Percentiles rank a stretch among this genome's conserved stretches.
Evolutionary conservation across 2,888 invertebrate species (phyloP).

Genomic region (Petrolisthes manimaculis): DNA sequence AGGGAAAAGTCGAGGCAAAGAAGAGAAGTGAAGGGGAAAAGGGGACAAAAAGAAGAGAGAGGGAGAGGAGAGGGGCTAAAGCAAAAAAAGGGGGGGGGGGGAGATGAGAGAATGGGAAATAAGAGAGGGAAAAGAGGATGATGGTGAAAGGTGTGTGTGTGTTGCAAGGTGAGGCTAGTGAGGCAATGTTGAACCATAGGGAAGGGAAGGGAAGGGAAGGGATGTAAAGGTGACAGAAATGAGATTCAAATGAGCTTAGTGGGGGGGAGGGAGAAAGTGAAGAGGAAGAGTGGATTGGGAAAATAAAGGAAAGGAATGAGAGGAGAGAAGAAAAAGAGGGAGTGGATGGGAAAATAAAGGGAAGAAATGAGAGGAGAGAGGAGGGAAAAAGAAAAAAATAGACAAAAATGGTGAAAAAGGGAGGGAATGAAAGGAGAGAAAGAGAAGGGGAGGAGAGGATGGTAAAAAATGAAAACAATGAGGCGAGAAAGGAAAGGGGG

Average conservation of each 20-base stretch:
- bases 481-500: neutral
- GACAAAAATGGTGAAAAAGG: neutral
- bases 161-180: too few species aligned
- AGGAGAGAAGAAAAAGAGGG: neutral
- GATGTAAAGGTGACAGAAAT: too few species aligned
- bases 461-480: neutral
- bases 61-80: neutral
- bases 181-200: too few species aligned
- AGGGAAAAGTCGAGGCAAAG: too few species aligned
- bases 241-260: too few species aligned
- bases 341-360: neutral
- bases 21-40: neutral
- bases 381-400: neutral
- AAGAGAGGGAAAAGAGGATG: neutral
- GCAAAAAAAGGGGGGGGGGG: neutral
- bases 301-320: neutral
- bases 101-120: neutral
- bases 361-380: neutral
- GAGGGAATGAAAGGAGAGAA: neutral
- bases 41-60: neutral
- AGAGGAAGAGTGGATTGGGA: neutral
- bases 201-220: neutral
- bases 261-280: neutral
- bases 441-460: neutral
- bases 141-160: neutral